Percentiles rank a stretch among this genome's conserved stretches.
Evolutionary conservation across 2,888 invertebrate species (phyloP).

Genomic region (Drepanosiphum platanoidis): DNA sequence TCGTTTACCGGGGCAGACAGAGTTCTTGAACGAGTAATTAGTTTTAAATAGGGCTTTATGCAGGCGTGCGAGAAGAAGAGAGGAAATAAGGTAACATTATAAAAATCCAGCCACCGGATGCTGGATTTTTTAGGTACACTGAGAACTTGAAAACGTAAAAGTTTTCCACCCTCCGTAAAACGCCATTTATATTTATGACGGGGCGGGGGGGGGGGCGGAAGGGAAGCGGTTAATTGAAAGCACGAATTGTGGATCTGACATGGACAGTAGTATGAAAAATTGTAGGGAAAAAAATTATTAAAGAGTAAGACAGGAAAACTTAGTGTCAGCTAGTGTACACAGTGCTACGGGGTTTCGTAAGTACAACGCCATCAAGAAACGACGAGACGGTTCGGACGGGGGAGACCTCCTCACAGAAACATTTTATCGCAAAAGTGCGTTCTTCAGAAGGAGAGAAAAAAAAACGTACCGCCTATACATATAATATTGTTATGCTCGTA

Average conservation of each 20-base stretch:
- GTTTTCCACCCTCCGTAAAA: neutral
- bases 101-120: conserved; percentile 21
- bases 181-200: conserved; percentile 11
- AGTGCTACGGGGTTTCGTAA: no score
- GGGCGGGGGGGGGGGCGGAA: neutral
- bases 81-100: conserved; percentile 47
- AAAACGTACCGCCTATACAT: no score
- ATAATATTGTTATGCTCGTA: no score
- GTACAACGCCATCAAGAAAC: no score
- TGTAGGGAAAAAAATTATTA: neutral
- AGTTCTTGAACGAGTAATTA: conserved; percentile 51
- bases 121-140: conserved; percentile 5
- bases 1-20: conserved; percentile 25
- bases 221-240: conserved; percentile 43
- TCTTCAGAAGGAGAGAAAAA: no score
- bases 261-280: conserved; percentile 34
- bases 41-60: conserved; percentile 52
- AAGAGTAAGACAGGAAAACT: neutral
- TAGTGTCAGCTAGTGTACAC: neutral
- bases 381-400: no score
- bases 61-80: conserved; percentile 7
- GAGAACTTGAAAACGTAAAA: conserved; percentile 45
- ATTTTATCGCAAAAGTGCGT: neutral
- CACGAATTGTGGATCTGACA: conserved; percentile 35
- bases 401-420: no score